A percentile compares a stretch with the other conserved stretches of the same genome.
phyloP scores from a whole-genome alignment of 2,113 vertebrate species.

The Lagopus leucura region DNA sequence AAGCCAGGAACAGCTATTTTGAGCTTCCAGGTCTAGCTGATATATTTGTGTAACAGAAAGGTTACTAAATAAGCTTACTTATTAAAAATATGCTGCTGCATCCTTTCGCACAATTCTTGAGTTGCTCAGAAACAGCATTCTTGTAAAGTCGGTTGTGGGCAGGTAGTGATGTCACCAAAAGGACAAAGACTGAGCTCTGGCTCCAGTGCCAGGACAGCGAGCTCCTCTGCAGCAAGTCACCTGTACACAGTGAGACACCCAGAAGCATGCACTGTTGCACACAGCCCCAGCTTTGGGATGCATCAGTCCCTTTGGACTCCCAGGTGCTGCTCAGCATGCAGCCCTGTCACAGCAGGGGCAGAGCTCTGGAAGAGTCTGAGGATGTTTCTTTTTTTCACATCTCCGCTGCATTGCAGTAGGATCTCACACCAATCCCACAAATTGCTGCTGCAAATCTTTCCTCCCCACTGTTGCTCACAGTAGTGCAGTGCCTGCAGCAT shows the following conservation, averaged over 20 bases:
- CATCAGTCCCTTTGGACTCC: neutral
- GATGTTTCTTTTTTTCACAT: neutral
- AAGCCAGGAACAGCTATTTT: neutral
- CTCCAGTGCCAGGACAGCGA: neutral
- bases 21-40: neutral
- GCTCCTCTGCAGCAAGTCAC: neutral
- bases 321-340: rapidly evolving
- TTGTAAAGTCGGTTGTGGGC: neutral
- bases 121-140: neutral
- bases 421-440: neutral
- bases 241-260: rapidly evolving
- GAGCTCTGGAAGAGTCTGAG: neutral
- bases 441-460: neutral
- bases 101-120: neutral
- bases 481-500: neutral
- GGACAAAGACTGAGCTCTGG: neutral
- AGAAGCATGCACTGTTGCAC: neutral
- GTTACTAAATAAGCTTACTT: neutral
- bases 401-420: neutral
- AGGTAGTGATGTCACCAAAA: neutral
- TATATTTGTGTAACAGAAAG: neutral
- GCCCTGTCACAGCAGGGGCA: rapidly evolving
- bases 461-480: neutral
- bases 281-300: neutral
- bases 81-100: neutral